Evolutionary conservation across 2,113 vertebrate species (phyloP), one percentile per base, ranked within the genome.

Genomic region (Megaceryle torquata): DNA sequence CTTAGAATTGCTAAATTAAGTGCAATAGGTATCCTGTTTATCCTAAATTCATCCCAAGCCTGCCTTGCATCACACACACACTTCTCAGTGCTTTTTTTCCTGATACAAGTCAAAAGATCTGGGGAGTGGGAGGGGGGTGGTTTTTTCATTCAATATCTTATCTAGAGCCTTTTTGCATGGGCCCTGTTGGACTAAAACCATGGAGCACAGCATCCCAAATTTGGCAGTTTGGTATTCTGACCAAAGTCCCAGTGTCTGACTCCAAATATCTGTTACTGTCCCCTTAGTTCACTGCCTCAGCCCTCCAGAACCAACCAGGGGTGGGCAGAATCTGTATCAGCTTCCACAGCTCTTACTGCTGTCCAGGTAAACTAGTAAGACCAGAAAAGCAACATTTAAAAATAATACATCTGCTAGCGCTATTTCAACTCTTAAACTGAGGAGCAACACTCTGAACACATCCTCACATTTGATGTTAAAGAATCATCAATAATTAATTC

Each of bases 401-500:
- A 93, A 88, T 16, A 92, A 79, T 31, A 57, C 22, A 28, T 59
- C 41, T 41, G 28, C 83, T 39, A 88, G 44, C 1, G 2, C 22
- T 67, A 63, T 39, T 89, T 84, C 33, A 77, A 6, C 57, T 84
- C 77, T 70, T 50, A 57, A 87, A 63, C 44, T 39, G 43, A 39
- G 59, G 72, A 93, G 77, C 67, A 33, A 72, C 35, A 61, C 50
- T 51, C 84, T 4, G 3, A 92, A 87, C 65, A 53, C 43, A 87
- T 51, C 48, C 56, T 84, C 89, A 61, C 6, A 26, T 53, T 61
- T 79, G 44, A 75, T 64, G 50, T 35, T 75, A 79, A 94, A 88
- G 67, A 86, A 94, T 61, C 70, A 78, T 51, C 70, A 79, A 87
- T 81, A 90, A 95, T 95, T 92, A 79, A 95, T 89, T 76, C 1